These are phyloP conservation scores for Amphiura filiformis DNA, from an alignment of 35 echinoderm and acorn worm genomes.

Conservation along the genomic window DNA sequence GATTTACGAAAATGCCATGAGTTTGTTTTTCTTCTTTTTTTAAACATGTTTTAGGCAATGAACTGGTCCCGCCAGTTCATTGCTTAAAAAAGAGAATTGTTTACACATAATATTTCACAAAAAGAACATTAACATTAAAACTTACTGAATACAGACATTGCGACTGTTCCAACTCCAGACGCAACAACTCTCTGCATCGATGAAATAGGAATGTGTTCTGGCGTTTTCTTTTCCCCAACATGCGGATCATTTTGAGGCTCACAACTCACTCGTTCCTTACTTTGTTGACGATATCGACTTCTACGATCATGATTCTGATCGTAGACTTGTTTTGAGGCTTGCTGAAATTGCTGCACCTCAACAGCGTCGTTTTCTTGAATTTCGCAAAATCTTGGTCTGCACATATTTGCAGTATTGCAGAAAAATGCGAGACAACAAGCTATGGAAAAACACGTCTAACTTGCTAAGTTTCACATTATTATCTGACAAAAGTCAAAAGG, in stretches of 20 bases:
- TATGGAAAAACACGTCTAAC: too few species aligned
- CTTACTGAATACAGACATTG: constrained; percentile 48
- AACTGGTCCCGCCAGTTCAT: neutral
- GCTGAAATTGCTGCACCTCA: neutral
- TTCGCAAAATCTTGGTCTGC: neutral
- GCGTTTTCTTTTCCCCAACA: neutral
- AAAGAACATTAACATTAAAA: neutral
- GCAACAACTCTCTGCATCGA: constrained; percentile 35
- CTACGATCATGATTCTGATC: neutral
- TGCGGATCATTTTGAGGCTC: neutral
- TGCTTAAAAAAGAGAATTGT: too few species aligned
- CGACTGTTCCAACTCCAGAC: constrained; percentile 48
- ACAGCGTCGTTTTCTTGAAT: neutral
- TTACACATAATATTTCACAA: neutral
- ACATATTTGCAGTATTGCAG: too few species aligned
- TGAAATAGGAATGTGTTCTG: constrained; percentile 18
- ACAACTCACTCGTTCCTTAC: neutral
- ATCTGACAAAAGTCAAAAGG: too few species aligned
- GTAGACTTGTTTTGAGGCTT: neutral
- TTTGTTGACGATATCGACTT: neutral
- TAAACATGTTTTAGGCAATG: neutral
- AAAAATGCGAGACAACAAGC: too few species aligned
- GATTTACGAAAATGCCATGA: neutral
- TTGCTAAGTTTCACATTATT: too few species aligned
- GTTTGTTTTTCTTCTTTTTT: neutral